Base-by-base conservation (phyloP, 2,113 vertebrate species). In the Mugil cephalus region DNA sequence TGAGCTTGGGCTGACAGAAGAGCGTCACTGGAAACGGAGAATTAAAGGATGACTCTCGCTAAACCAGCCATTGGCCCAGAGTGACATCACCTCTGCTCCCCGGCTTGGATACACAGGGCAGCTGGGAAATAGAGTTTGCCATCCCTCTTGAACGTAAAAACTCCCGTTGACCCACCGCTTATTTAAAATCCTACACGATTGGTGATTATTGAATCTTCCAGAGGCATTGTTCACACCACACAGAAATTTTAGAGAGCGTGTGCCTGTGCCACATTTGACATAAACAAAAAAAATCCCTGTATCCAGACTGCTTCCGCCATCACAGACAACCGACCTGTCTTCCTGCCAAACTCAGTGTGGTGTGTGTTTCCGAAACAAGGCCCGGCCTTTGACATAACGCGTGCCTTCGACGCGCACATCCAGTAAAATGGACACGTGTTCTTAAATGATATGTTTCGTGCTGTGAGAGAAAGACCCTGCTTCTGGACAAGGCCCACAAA, bases 261-360 rank as follows among this genome's bases (percentile, higher is more conserved):
- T 1, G 38, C 45, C 58, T 24, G 2, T 1, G 7, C 54, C 72
- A 62, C 73, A 80, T 81, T 67, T 46, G 55, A 80, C 64, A 65
- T 43, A 48, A 30, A 30, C 24, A 79, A 58, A 76, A 55, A 79
- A 58, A 76, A 55, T 69, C 79, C 47, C 38, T 60, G 76, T 65
- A 85, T 88, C 85, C 84, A 80, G 79, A 88, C 85, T 68, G 79
- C 89, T 90, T 91, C 92, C 92, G 82, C 84, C 72, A 30, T 79
- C 81, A 76, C 87, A 80, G 80, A 83, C 74, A 67, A 65, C 77
- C 65, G 87, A 88, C 85, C 92, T 91, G 88, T 93, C 92, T 93
- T 93, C 89, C 90, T 93, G 92, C 92, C 90, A 89, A 90, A 84
- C 87, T 89, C 82, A 87, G 86, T 88, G 86, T 89, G 87, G 53